Evolutionary conservation across 2,113 vertebrate species (phyloP).

Genomic region (Corythoichthys haematopterus): DNA sequence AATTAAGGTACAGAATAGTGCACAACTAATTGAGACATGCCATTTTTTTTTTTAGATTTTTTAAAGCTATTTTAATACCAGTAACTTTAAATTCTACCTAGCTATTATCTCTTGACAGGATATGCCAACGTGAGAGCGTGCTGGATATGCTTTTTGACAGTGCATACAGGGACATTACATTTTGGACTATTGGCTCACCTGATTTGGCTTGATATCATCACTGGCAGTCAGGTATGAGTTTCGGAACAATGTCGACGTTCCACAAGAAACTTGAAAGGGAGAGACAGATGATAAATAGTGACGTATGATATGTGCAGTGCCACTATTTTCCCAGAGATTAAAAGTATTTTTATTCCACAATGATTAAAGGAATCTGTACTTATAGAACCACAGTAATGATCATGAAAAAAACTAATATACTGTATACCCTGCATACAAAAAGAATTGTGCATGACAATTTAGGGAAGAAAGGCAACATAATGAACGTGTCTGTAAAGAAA

Average conservation of each 20-base stretch:
- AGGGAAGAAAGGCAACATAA: background rate
- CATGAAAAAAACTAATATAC: background rate
- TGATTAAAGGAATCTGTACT: background rate
- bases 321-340: background rate
- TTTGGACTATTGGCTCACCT: conserved; percentile 70
- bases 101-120: conserved; percentile 15
- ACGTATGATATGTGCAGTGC: background rate
- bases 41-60: too few species aligned
- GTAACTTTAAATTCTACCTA: background rate
- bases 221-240: conserved; percentile 90
- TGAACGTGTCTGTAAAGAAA: background rate
- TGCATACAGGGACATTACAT: background rate
- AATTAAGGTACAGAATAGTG: too few species aligned
- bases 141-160: background rate
- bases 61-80: background rate
- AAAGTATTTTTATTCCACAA: too few species aligned
- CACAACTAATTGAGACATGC: too few species aligned
- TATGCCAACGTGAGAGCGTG: conserved; percentile 20
- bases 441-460: background rate
- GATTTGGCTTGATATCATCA: conserved; percentile 95
- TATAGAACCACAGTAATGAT: background rate
- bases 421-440: background rate
- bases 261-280: conserved; percentile 85
- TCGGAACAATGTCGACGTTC: conserved; percentile 92
- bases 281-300: background rate